These are phyloP conservation scores for Ditula angustiorana DNA, from an alignment of 2,888 invertebrate species.

Conservation along the genomic window DNA sequence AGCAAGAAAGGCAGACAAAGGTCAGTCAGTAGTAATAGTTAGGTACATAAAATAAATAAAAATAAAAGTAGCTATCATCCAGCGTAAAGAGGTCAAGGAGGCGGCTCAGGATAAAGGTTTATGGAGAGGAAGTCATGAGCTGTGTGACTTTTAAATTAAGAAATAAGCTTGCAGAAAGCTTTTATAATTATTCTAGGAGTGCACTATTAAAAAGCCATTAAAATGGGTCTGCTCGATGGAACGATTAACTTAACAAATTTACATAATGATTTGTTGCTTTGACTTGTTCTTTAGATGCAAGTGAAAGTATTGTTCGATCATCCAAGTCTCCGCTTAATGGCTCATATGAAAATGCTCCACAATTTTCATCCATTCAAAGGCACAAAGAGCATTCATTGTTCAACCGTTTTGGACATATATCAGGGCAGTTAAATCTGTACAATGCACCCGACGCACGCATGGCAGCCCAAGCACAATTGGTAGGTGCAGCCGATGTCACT, in stretches of 20 bases:
- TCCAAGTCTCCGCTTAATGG: not conserved
- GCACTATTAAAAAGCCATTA: too few species aligned
- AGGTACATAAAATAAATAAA: too few species aligned
- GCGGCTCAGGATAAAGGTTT: too few species aligned
- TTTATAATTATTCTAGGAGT: too few species aligned
- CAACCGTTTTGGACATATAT: conserved; percentile 1
- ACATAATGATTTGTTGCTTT: not conserved
- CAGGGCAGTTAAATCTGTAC: conserved; percentile 28
- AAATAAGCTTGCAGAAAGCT: too few species aligned
- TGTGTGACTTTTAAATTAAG: too few species aligned
- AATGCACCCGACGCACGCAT: conserved; percentile 52
- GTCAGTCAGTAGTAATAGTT: too few species aligned
- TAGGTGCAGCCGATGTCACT: conserved; percentile 36
- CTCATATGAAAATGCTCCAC: not conserved
- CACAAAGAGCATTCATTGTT: conserved; percentile 17
- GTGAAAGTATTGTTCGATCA: not conserved
- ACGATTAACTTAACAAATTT: not conserved
- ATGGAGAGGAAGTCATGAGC: too few species aligned
- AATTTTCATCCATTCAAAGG: not conserved
- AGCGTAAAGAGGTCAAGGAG: too few species aligned
- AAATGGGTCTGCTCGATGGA: too few species aligned
- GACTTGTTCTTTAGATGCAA: not conserved
- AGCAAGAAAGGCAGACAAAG: too few species aligned
- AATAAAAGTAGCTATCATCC: too few species aligned
- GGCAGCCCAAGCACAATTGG: conserved; percentile 50